Percentiles rank a stretch among this genome's conserved stretches.
phyloP scores from a whole-genome alignment of 2,888 invertebrate genomes.

The Pseudanteris insignis region DNA sequence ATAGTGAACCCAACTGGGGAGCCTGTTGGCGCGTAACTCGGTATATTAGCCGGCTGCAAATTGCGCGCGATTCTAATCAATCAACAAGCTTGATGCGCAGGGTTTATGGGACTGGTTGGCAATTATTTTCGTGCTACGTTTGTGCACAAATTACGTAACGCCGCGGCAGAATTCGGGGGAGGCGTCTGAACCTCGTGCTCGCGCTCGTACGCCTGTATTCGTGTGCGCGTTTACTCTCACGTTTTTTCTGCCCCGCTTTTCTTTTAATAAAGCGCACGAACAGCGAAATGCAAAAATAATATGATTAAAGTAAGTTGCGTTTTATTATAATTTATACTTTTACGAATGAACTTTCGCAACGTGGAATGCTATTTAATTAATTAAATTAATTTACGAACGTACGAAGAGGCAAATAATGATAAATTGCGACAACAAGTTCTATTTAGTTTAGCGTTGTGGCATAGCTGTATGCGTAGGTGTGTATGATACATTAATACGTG shows the following conservation, averaged over 20 bases:
- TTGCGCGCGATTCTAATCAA: constrained; percentile 21
- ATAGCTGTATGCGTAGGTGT: constrained; percentile 1
- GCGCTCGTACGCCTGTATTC: neutral
- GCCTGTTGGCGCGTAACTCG: constrained; percentile 4
- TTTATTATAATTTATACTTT: constrained; percentile 43
- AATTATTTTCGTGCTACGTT: constrained; percentile 21
- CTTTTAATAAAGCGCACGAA: constrained; percentile 31
- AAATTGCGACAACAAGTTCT: constrained; percentile 39
- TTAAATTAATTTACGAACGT: constrained; percentile 40
- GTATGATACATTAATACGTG: constrained; percentile 22
- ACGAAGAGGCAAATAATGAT: constrained; percentile 34
- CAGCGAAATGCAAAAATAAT: constrained; percentile 32
- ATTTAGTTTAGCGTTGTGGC: constrained; percentile 33
- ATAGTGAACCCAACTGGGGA: too few species aligned
- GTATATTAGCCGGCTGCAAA: constrained; percentile 11
- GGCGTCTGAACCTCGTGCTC: too few species aligned
- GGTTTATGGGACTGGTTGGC: constrained; percentile 5
- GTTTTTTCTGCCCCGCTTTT: constrained; percentile 6
- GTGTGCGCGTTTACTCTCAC: neutral
- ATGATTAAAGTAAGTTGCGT: constrained; percentile 37
- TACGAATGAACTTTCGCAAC: constrained; percentile 20
- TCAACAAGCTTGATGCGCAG: constrained; percentile 17
- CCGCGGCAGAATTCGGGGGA: too few species aligned
- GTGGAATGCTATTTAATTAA: constrained; percentile 35
- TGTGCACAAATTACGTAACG: neutral